Conservation (phyloP, 2,797 vertebrate species). For the Paedocypris micromegethes region DNA sequence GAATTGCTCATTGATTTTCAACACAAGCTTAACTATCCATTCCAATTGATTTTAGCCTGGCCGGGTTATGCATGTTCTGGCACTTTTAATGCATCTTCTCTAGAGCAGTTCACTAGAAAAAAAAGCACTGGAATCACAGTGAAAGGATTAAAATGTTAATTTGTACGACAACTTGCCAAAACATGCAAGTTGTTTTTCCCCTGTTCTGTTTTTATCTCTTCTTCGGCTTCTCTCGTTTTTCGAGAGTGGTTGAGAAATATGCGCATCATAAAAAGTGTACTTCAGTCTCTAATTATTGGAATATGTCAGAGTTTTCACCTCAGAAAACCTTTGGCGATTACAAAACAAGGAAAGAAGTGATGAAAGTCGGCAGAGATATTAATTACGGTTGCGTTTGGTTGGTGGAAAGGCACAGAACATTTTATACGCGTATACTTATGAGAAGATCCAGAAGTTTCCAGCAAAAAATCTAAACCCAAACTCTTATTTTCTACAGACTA, state of each 20-base stretch:
- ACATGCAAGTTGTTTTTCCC: slow-evolving; percentile 39
- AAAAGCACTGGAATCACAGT: neutral
- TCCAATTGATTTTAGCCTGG: slow-evolving; percentile 79
- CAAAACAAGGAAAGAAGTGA: slow-evolving; percentile 31
- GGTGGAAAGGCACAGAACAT: slow-evolving; percentile 16
- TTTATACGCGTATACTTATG: slow-evolving; percentile 29
- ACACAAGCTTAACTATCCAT: slow-evolving; percentile 80
- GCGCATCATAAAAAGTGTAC: slow-evolving; percentile 51
- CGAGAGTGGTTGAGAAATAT: slow-evolving; percentile 30
- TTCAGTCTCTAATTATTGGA: slow-evolving; percentile 49
- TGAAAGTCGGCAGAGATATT: slow-evolving; percentile 32
- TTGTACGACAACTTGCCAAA: slow-evolving; percentile 44
- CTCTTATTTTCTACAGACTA: neutral
- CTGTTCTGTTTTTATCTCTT: slow-evolving; percentile 38
- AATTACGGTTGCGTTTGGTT: slow-evolving; percentile 30
- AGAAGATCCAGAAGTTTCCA: slow-evolving; percentile 52
- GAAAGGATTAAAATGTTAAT: slow-evolving; percentile 1
- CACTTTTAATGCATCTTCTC: slow-evolving; percentile 76
- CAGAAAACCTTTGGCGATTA: slow-evolving; percentile 45
- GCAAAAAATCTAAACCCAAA: neutral
- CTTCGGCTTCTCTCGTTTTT: slow-evolving; percentile 36
- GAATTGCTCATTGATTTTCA: slow-evolving; percentile 83
- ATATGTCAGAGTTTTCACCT: slow-evolving; percentile 45
- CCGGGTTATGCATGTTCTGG: slow-evolving; percentile 74
- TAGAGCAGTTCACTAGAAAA: slow-evolving; percentile 64